phyloP scores from a whole-genome alignment of 2,113 vertebrate genomes.

The Lichenostomus cassidix region DNA sequence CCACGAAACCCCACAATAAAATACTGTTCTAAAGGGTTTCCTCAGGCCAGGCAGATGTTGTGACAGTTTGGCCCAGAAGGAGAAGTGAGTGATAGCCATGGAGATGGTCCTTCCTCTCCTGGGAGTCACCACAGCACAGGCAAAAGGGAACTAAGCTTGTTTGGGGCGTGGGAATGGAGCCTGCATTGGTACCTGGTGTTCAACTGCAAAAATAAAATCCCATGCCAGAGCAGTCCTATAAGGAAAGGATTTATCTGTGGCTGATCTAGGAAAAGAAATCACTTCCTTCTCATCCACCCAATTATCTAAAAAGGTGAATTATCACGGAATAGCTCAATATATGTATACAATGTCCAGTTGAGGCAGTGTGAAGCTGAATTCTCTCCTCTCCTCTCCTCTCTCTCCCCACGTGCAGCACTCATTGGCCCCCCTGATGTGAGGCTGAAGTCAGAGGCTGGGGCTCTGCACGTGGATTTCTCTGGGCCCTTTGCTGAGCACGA shows the following conservation, averaged over 20 bases:
- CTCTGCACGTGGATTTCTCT: slow-evolving; percentile 62
- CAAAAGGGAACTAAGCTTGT: not conserved
- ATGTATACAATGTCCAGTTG: not conserved
- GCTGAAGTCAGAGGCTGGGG: slow-evolving; percentile 47
- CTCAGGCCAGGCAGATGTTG: not conserved
- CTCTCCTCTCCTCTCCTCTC: not conserved
- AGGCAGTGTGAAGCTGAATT: not conserved
- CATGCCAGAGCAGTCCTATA: not conserved
- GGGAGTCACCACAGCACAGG: not conserved
- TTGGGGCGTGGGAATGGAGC: not conserved
- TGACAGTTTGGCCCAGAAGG: not conserved
- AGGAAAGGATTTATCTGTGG: not conserved
- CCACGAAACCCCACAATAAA: not conserved
- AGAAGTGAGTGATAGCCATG: not conserved
- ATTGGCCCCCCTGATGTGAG: slow-evolving; percentile 66
- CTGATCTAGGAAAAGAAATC: not conserved
- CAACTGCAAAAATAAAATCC: not conserved
- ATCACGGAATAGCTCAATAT: no score
- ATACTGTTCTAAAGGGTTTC: not conserved
- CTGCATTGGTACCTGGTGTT: not conserved
- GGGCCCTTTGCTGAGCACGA: slow-evolving; percentile 43
- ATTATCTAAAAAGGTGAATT: not conserved
- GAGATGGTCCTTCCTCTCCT: not conserved
- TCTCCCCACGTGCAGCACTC: slow-evolving; percentile 10
- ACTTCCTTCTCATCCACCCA: not conserved